Percentiles rank a stretch among this genome's conserved stretches.
Evolutionary conservation across 2,113 vertebrate species (phyloP).

Genomic region (Pluvianellus socialis): DNA sequence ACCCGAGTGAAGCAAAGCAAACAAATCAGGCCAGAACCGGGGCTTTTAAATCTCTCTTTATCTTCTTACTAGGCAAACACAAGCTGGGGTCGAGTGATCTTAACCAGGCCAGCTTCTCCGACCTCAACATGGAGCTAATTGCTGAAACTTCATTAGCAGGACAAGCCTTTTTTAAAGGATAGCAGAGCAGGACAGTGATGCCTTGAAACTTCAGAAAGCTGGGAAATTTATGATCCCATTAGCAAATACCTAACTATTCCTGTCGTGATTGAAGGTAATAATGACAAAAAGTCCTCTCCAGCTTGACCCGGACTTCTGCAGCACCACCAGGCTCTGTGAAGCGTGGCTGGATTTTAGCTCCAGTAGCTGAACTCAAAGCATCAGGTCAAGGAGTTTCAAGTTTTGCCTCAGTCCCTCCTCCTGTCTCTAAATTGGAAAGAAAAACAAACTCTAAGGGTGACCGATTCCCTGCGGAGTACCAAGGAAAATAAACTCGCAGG

Average conservation of each 20-base stretch:
- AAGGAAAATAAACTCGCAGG: constrained; percentile 29
- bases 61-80: neutral
- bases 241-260: neutral
- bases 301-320: constrained; percentile 11
- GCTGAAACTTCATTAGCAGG: neutral
- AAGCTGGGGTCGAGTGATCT: neutral
- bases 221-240: constrained; percentile 27
- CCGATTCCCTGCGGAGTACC: neutral
- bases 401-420: neutral
- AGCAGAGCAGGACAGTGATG: neutral
- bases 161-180: neutral
- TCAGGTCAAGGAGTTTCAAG: constrained; percentile 18
- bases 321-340: neutral
- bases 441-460: constrained; percentile 40
- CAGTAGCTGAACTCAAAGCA: constrained; percentile 23
- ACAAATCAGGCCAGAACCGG: neutral
- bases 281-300: neutral
- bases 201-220: neutral
- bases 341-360: constrained; percentile 1
- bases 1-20: neutral
- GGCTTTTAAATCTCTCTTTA: neutral
- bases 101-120: neutral
- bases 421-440: neutral
- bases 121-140: neutral
- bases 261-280: neutral